Evolutionary conservation across 2,888 invertebrate genomes (phyloP).

Genomic region (Lasioglossum zephyrum): DNA sequence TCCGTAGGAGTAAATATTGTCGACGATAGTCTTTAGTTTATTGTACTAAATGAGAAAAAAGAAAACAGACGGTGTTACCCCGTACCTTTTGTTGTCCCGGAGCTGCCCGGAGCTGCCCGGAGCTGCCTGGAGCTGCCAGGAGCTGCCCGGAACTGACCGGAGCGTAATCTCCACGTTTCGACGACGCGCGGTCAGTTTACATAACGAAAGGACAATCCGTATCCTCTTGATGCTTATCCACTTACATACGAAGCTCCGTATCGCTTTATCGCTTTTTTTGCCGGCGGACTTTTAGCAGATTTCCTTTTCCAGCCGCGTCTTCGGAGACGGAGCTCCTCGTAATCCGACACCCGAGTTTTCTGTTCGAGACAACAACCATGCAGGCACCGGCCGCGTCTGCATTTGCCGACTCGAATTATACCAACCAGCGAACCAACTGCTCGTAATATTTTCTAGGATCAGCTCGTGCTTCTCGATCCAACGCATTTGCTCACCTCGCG

Average conservation of each 20-base stretch:
- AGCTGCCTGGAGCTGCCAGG: too few relatives aligned
- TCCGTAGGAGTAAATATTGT: too few relatives aligned
- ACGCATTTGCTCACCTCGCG: too few relatives aligned
- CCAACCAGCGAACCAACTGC: conserved; percentile 8
- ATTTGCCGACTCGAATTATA: not conserved
- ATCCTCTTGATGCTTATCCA: conserved; percentile 50
- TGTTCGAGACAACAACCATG: conserved; percentile 14
- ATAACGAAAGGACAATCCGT: conserved; percentile 45
- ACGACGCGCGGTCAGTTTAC: conserved; percentile 44
- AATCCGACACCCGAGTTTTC: conserved; percentile 21
- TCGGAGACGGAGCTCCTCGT: conserved; percentile 16
- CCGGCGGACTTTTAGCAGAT: conserved; percentile 31
- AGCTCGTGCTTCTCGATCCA: not conserved
- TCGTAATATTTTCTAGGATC: conserved; percentile 17
- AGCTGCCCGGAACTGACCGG: too few relatives aligned
- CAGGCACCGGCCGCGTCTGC: not conserved
- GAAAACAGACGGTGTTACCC: too few relatives aligned
- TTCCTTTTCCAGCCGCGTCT: conserved; percentile 27
- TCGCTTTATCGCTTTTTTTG: conserved; percentile 40
- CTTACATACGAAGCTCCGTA: conserved; percentile 37
- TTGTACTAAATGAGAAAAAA: too few relatives aligned
- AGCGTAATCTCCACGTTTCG: not conserved
- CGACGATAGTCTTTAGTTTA: too few relatives aligned
- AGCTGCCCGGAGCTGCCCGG: too few relatives aligned
- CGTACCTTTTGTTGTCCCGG: too few relatives aligned